phyloP scores from a whole-genome alignment of 2,888 invertebrate genomes.

The Macrosoma leucophasiata region DNA sequence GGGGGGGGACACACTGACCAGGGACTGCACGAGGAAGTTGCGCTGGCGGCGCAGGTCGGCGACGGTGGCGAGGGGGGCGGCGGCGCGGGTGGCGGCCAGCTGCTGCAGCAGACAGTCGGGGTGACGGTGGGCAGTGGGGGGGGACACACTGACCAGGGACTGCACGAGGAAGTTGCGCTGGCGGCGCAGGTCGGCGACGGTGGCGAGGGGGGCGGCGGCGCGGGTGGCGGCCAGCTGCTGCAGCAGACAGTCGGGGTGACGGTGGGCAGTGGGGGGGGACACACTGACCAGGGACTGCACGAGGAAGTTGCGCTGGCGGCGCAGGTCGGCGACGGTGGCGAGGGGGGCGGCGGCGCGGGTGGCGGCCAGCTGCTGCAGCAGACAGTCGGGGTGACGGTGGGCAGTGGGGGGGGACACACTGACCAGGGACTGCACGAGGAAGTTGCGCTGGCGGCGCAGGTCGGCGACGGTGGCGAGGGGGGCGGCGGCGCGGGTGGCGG shows the following conservation, averaged over 20 bases:
- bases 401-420: constrained; percentile 97
- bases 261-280: constrained; percentile 94
- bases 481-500: constrained; percentile 87
- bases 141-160: constrained; percentile 94
- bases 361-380: constrained; percentile 89
- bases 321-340: constrained; percentile 91
- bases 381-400: constrained; percentile 92
- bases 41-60: constrained; percentile 92
- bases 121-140: constrained; percentile 95
- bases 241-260: constrained; percentile 92
- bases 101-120: constrained; percentile 93
- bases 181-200: constrained; percentile 90
- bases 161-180: constrained; percentile 95
- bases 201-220: constrained; percentile 92
- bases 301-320: constrained; percentile 93
- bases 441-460: constrained; percentile 92
- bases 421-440: constrained; percentile 93
- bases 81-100: constrained; percentile 86
- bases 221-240: constrained; percentile 89
- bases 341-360: constrained; percentile 92
- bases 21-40: constrained; percentile 94
- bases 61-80: constrained; percentile 93
- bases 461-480: constrained; percentile 95
- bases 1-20: constrained; percentile 95
- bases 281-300: constrained; percentile 96